phyloP scores from a whole-genome alignment of 2,113 vertebrate genomes.

The Ceyx margarethae region DNA sequence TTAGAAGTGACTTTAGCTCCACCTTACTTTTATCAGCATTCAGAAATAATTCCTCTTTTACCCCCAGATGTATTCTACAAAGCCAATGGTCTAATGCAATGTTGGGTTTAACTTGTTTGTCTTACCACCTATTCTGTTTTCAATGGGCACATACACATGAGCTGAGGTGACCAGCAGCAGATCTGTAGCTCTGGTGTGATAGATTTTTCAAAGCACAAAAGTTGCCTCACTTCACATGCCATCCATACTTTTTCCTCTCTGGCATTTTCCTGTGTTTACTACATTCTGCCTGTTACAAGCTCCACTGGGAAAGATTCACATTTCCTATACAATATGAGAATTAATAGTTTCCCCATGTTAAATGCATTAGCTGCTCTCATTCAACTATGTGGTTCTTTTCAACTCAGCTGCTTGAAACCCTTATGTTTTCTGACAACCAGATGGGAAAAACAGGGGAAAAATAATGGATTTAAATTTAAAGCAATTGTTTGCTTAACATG shows the following conservation, averaged over 20 bases:
- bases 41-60: neutral
- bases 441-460: neutral
- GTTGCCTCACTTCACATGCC: neutral
- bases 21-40: neutral
- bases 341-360: neutral
- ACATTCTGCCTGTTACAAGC: neutral
- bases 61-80: neutral
- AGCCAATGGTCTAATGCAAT: neutral
- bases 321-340: neutral
- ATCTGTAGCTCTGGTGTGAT: neutral
- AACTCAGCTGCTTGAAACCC: neutral
- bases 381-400: neutral
- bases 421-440: neutral
- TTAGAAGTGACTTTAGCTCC: neutral
- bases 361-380: neutral
- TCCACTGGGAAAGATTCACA: neutral
- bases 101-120: neutral
- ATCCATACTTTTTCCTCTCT: neutral
- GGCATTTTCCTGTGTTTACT: neutral
- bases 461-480: neutral
- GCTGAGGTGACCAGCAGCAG: accelerated
- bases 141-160: neutral
- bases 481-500: neutral
- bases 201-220: neutral
- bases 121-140: neutral